Percentiles rank a stretch among this genome's conserved stretches.
These are phyloP conservation scores for Acropora yongei DNA, from an alignment of 64 coral and sea anemone species.

Conservation along the genomic window DNA sequence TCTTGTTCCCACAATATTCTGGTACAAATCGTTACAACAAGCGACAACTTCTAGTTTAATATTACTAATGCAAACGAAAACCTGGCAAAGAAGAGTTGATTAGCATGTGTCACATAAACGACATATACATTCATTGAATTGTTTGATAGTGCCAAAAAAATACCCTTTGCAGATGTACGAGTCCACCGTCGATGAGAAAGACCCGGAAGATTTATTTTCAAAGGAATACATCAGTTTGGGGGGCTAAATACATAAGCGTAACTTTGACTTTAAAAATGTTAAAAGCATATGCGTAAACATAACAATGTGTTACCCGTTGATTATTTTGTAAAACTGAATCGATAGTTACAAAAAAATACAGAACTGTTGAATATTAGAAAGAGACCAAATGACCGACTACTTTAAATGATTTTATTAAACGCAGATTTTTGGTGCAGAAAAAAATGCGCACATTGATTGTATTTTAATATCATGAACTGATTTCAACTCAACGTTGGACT, in stretches of 20 bases:
- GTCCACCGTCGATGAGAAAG: too few species aligned
- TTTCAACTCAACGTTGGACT: neutral
- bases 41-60: neutral
- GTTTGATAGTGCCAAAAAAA: neutral
- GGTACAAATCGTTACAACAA: neutral
- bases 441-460: too few species aligned
- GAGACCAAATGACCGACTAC: neutral
- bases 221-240: too few species aligned
- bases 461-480: neutral
- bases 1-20: neutral
- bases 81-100: neutral
- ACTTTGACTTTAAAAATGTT: neutral
- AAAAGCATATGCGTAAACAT: slow-evolving; percentile 20
- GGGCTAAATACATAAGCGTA: neutral
- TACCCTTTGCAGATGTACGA: too few species aligned
- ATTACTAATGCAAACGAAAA: neutral
- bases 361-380: neutral
- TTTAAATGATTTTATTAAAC: neutral
- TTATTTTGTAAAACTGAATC: neutral
- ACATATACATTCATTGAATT: neutral
- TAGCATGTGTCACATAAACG: neutral
- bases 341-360: too few species aligned
- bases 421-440: too few species aligned
- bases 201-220: neutral
- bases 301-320: neutral